Evolutionary conservation across 2,113 vertebrate species (phyloP).

Genomic region (Entomyzon cyanotis): DNA sequence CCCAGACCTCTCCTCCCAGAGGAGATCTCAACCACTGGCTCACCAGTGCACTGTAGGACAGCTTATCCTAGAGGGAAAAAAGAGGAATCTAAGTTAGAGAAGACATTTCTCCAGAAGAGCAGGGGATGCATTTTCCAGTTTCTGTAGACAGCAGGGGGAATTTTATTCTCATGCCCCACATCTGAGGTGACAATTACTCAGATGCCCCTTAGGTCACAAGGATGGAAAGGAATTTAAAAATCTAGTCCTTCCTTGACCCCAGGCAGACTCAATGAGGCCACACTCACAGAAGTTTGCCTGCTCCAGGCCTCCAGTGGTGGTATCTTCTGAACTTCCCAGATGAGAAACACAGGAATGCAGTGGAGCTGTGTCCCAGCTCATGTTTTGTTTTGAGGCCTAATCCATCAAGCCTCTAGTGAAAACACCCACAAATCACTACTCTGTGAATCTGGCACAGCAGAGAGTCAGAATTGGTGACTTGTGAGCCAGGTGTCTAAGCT

Average conservation of each 20-base stretch:
- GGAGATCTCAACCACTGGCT: background rate
- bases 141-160: background rate
- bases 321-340: background rate
- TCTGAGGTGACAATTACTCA: background rate
- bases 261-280: background rate
- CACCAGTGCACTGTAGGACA: background rate
- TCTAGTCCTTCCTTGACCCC: background rate
- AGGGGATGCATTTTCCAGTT: background rate
- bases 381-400: background rate
- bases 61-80: background rate
- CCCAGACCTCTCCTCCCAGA: background rate
- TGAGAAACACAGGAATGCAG: background rate
- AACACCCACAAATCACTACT: background rate
- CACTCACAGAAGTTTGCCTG: background rate
- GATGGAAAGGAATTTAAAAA: background rate
- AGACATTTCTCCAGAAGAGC: background rate
- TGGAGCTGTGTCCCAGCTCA: background rate
- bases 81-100: background rate
- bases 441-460: fast-evolving
- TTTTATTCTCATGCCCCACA: background rate
- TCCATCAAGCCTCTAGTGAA: background rate
- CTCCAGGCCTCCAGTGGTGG: background rate
- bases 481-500: background rate
- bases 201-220: background rate
- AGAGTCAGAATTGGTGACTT: background rate